phyloP scores from a whole-genome alignment of 2,797 vertebrate species.

The Sparus aurata region DNA sequence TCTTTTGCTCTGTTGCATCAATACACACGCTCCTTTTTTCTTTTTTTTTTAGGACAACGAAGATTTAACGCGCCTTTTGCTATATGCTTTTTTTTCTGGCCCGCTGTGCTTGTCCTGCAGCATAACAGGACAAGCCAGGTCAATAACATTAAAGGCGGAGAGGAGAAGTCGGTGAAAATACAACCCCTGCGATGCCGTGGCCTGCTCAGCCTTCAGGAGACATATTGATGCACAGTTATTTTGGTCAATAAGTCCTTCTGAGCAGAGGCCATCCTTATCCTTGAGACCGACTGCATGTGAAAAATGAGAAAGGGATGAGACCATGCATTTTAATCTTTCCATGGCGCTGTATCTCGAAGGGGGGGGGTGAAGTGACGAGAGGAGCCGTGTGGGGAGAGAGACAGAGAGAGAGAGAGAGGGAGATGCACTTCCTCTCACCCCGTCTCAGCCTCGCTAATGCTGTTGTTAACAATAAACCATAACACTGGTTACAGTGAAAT shows the following conservation, averaged over 20 bases:
- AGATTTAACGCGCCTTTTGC: slow-evolving; percentile 52
- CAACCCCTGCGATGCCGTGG: slow-evolving; percentile 75
- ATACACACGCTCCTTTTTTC: slow-evolving; percentile 35
- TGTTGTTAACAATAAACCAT: slow-evolving; percentile 76
- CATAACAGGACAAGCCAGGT: slow-evolving; percentile 72
- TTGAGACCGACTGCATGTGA: slow-evolving; percentile 83
- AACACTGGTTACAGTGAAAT: slow-evolving; percentile 64
- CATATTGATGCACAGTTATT: slow-evolving; percentile 87
- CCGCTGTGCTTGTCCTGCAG: slow-evolving; percentile 51
- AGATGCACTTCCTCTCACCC: slow-evolving; percentile 72
- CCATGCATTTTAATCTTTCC: slow-evolving; percentile 84
- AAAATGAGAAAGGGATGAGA: slow-evolving; percentile 83
- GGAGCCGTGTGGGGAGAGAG: slow-evolving; percentile 29
- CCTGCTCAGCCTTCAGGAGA: slow-evolving; percentile 83
- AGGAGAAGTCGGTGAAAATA: slow-evolving; percentile 77
- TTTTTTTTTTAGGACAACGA: slow-evolving; percentile 39
- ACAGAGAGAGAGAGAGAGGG: slow-evolving; percentile 40
- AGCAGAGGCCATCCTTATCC: slow-evolving; percentile 85
- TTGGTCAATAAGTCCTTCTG: slow-evolving; percentile 88
- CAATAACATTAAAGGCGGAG: slow-evolving; percentile 78
- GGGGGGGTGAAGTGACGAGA: slow-evolving; percentile 25
- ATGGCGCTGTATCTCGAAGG: slow-evolving; percentile 72
- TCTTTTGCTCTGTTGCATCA: slow-evolving; percentile 33
- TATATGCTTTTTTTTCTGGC: slow-evolving; percentile 29
- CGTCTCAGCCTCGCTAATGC: slow-evolving; percentile 72